These are phyloP conservation scores for Bradypodion pumilum DNA, from an alignment of 2,797 vertebrate genomes.

Conservation along the genomic window DNA sequence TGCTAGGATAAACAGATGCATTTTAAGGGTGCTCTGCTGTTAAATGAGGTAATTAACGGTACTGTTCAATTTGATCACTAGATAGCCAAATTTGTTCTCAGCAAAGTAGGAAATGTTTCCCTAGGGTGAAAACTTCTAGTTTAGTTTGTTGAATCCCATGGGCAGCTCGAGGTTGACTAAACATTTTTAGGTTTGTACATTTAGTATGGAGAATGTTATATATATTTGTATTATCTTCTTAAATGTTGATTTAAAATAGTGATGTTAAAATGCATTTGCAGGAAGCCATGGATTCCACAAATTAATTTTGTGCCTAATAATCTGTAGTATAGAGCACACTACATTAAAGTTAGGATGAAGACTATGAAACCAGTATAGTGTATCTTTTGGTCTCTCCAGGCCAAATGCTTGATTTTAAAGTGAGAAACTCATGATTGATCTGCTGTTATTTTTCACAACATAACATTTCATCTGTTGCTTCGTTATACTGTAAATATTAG, in stretches of 20 bases:
- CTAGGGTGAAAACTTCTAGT: background rate
- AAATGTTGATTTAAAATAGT: background rate
- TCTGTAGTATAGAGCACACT: background rate
- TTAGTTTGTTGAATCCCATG: background rate
- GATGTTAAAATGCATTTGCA: background rate
- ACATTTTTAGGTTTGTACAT: background rate
- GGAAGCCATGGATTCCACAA: background rate
- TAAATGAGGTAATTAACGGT: no score
- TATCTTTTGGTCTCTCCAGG: background rate
- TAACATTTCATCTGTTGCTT: no score
- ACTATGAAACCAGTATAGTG: background rate
- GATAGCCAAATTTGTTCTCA: background rate
- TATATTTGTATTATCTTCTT: no score
- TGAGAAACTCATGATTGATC: background rate
- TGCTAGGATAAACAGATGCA: no score
- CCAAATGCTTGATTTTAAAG: background rate
- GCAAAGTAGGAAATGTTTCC: background rate
- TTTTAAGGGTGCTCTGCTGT: no score
- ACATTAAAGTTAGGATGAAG: background rate
- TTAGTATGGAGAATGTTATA: background rate
- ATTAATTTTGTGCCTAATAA: background rate
- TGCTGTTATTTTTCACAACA: no score
- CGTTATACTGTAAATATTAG: no score
- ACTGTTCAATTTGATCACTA: no score
- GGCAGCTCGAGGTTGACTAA: background rate